A percentile compares a stretch with the other conserved stretches of the same genome.
Conservation (phyloP, 1,140 invertebrate species). For the Dendroctonus ponderosae region DNA sequence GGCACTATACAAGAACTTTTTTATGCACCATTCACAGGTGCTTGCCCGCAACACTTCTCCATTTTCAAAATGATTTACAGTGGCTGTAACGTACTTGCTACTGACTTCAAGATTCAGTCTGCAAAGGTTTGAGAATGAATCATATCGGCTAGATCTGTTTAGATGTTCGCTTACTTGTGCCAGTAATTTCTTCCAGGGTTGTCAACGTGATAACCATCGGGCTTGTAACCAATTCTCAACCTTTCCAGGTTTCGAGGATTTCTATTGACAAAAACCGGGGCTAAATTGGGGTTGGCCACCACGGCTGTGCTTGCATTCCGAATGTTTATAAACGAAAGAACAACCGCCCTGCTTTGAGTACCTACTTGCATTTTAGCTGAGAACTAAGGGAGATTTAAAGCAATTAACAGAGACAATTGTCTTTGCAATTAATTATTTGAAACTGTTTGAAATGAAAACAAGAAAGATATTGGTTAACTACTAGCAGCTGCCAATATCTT, state of each 20-base stretch:
- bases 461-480: too few species aligned
- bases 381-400: too few species aligned
- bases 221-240: slow-evolving; percentile 78
- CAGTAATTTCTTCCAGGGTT: slow-evolving; percentile 67
- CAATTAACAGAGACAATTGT: too few species aligned
- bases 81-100: slow-evolving; percentile 57
- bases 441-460: too few species aligned
- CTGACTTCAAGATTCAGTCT: slow-evolving; percentile 59
- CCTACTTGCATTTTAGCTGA: too few species aligned
- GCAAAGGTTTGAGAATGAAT: slow-evolving; percentile 30
- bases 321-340: too few species aligned
- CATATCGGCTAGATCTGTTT: not conserved
- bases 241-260: slow-evolving; percentile 90
- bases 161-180: slow-evolving; percentile 67
- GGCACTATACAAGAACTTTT: slow-evolving; percentile 76
- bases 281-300: slow-evolving; percentile 28
- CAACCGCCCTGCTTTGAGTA: too few species aligned
- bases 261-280: slow-evolving; percentile 62
- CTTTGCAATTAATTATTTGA: too few species aligned
- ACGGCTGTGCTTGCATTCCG: too few species aligned
- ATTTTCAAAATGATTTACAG: slow-evolving; percentile 73
- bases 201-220: slow-evolving; percentile 79
- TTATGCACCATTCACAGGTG: slow-evolving; percentile 80
- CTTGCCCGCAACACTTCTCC: slow-evolving; percentile 72
- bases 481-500: too few species aligned